These are phyloP conservation scores for Acronicta leporina DNA, from an alignment of 2,888 invertebrate genomes.

Conservation along the genomic window DNA sequence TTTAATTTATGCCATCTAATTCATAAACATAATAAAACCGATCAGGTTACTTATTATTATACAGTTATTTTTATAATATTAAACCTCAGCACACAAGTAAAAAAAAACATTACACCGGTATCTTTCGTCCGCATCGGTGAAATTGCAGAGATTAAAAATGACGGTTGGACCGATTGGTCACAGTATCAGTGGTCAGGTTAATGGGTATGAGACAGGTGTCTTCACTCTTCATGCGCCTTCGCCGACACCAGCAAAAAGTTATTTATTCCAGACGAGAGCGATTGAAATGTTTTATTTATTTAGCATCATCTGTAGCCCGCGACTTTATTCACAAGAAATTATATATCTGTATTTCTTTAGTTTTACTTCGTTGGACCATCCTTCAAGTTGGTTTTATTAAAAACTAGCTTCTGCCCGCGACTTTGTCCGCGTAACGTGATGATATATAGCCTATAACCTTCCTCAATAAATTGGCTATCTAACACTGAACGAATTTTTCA, in stretches of 20 bases:
- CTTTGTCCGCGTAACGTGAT: too few species aligned
- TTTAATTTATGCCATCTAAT: too few species aligned
- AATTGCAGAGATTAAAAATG: slow-evolving; percentile 47
- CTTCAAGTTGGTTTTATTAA: not conserved
- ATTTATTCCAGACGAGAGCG: slow-evolving; percentile 41
- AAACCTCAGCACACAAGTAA: slow-evolving; percentile 10
- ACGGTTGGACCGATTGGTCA: too few species aligned
- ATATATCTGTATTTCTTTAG: not conserved
- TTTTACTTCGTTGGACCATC: not conserved
- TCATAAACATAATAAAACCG: too few species aligned
- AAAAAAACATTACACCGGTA: slow-evolving; percentile 23
- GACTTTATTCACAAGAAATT: not conserved
- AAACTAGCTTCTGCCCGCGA: too few species aligned
- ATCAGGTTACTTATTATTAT: slow-evolving; percentile 18
- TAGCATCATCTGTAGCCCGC: slow-evolving; percentile 16
- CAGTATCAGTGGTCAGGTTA: too few species aligned
- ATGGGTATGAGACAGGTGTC: slow-evolving; percentile 54
- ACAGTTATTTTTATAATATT: slow-evolving; percentile 37
- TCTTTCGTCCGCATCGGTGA: slow-evolving; percentile 20
- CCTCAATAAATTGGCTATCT: too few species aligned
- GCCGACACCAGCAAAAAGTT: slow-evolving; percentile 32
- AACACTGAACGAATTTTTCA: too few species aligned
- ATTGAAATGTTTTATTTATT: slow-evolving; percentile 56
- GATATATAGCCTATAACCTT: too few species aligned
- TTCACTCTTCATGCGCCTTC: slow-evolving; percentile 1